Percentiles rank a stretch among this genome's conserved stretches.
Evolutionary conservation across 2,888 invertebrate genomes (phyloP).

Genomic region (Drosophila paramelanica): DNA sequence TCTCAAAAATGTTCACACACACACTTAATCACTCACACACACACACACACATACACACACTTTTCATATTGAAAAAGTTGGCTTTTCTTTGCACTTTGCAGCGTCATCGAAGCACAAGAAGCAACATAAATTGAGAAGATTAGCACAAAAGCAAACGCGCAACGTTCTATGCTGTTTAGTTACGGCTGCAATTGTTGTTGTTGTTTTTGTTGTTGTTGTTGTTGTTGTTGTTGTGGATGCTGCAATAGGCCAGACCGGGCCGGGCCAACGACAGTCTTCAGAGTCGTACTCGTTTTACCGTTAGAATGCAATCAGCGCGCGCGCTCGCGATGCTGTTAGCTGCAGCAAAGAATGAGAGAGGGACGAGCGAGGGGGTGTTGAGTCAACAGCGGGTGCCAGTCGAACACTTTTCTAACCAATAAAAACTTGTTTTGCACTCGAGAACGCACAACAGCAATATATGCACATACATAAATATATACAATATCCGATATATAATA

Average conservation of each 20-base stretch:
- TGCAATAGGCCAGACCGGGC: slow-evolving; percentile 73
- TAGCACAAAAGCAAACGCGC: slow-evolving; percentile 67
- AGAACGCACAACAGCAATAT: slow-evolving; percentile 60
- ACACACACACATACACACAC: slow-evolving; percentile 30
- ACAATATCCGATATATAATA: slow-evolving; percentile 12
- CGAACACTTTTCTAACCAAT: slow-evolving; percentile 70
- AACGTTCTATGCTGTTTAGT: slow-evolving; percentile 60
- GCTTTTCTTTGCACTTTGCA: slow-evolving; percentile 63
- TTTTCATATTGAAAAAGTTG: slow-evolving; percentile 50
- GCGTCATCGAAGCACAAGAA: slow-evolving; percentile 68
- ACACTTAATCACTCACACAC: slow-evolving; percentile 7
- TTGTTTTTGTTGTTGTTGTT: slow-evolving; percentile 27
- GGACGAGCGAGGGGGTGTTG: not conserved
- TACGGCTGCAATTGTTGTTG: slow-evolving; percentile 62
- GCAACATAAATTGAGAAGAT: slow-evolving; percentile 76
- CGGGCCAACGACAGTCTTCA: slow-evolving; percentile 34
- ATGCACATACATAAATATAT: not conserved
- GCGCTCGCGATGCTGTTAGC: slow-evolving; percentile 74
- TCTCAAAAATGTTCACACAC: slow-evolving; percentile 65
- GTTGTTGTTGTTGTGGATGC: slow-evolving; percentile 63
- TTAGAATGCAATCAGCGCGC: slow-evolving; percentile 84
- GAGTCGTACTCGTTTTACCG: slow-evolving; percentile 84
- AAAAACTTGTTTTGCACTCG: slow-evolving; percentile 68
- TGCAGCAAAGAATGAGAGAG: not conserved
- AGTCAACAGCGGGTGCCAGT: slow-evolving; percentile 1